Evolutionary conservation across 2,797 vertebrate genomes (phyloP), one percentile per base, ranked within the genome.

Genomic region (Xyrichtys novacula): DNA sequence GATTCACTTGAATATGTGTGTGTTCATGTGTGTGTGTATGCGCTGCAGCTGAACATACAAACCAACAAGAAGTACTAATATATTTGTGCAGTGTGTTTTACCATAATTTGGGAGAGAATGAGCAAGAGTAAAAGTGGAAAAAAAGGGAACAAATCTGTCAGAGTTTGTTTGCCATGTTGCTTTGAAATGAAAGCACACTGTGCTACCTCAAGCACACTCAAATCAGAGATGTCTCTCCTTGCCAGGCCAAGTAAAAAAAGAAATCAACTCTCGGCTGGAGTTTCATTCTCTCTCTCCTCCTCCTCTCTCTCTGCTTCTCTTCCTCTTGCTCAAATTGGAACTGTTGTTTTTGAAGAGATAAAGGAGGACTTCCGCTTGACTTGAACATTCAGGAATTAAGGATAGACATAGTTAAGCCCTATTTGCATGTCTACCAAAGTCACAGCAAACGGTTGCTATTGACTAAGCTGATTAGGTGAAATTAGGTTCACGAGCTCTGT

Each of bases 401-500:
- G 87, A 91, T 89, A 89, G 91, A 90, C 92, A 88, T 91, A 79
- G 89, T 91, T 94, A 92, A 93, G 90, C 88, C 88, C 80, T 87
- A 88, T 92, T 92, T 91, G 89, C 89, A 92, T 92, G 92, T 93
- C 90, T 92, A 86, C 90, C 88, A 89, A 92, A 91, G 90, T 92
- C 90, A 92, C 81, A 85, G 89, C 85, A 88, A 93, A 94, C 65
- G 88, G 91, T 91, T 92, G 88, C 86, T 90, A 88, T 91, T 92
- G 88, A 91, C 90, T 94, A 94, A 94, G 93, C 93, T 94, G 93
- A 94, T 94, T 94, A 94, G 85, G 81, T 87, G 83, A 92, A 93
- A 93, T 92, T 92, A 93, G 90, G 91, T 94, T 93, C 91, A 90
- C 84, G 63, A 88, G 89, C 91, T 90, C 83, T 87, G 87, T 89